A percentile compares a stretch with the other conserved stretches of the same genome.
Conservation (phyloP, 2,113 vertebrate genomes). For the Ictalurus furcatus region DNA sequence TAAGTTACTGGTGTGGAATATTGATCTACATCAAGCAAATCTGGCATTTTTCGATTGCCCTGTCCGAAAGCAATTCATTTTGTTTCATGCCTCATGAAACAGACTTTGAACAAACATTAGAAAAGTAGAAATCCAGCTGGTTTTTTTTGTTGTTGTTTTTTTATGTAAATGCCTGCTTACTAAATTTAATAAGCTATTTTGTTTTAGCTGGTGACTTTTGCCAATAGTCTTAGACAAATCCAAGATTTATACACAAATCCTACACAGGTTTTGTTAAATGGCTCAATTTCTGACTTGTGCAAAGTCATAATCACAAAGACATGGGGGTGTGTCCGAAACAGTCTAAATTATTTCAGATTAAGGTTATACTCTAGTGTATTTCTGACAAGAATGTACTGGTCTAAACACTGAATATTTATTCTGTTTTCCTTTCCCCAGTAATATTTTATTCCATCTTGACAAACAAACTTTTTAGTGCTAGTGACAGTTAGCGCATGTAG, state of each 20-base stretch:
- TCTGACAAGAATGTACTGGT: no score
- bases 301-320: no score
- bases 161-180: no score
- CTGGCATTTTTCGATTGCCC: background rate
- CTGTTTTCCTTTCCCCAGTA: background rate
- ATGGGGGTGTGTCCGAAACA: no score
- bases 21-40: background rate
- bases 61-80: background rate
- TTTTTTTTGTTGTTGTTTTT: no score
- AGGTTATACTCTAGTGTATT: background rate
- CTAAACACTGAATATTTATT: no score
- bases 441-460: background rate
- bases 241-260: background rate
- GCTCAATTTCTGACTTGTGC: background rate
- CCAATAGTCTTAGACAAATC: background rate
- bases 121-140: no score
- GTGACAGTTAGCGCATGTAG: background rate
- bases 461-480: background rate
- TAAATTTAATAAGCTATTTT: no score
- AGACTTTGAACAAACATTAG: no score
- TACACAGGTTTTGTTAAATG: background rate
- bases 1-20: background rate
- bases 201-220: background rate
- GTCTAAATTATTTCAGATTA: background rate
- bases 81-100: no score